These are phyloP conservation scores for Pluvialis apricaria DNA, from an alignment of 2,113 vertebrate species.

Conservation along the genomic window DNA sequence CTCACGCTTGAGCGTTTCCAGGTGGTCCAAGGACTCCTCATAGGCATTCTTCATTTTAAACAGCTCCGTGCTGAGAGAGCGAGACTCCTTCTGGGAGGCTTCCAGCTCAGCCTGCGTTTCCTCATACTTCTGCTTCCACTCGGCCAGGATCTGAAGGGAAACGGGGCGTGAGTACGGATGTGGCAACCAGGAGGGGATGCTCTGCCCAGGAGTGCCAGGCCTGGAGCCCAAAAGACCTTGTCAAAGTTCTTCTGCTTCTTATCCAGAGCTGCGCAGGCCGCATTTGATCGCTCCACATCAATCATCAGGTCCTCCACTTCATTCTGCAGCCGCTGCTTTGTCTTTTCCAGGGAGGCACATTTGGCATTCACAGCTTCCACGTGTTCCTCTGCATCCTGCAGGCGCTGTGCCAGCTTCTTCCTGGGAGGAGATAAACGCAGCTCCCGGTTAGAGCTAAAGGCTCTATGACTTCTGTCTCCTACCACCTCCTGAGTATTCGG, in stretches of 20 bases:
- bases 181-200: background rate
- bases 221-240: constrained; percentile 53
- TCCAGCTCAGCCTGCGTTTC: constrained; percentile 79
- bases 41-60: constrained; percentile 82
- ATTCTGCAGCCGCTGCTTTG: constrained; percentile 74
- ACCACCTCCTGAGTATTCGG: no score
- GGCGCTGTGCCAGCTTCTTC: constrained; percentile 74
- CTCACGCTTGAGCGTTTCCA: constrained; percentile 79
- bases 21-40: constrained; percentile 79
- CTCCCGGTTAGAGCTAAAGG: no score
- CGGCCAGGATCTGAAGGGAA: constrained; percentile 66
- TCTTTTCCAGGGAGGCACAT: constrained; percentile 77
- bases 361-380: constrained; percentile 75
- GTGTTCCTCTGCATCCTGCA: constrained; percentile 74
- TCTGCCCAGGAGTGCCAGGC: background rate
- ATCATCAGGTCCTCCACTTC: constrained; percentile 82
- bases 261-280: constrained; percentile 73
- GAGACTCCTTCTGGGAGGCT: constrained; percentile 77
- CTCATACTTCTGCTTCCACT: constrained; percentile 78
- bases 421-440: constrained; percentile 7
- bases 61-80: constrained; percentile 77
- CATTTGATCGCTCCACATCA: constrained; percentile 76
- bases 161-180: background rate
- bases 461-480: no score
- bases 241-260: constrained; percentile 88